phyloP scores from a whole-genome alignment of 2,888 invertebrate genomes.

The Chrysolina americana region DNA sequence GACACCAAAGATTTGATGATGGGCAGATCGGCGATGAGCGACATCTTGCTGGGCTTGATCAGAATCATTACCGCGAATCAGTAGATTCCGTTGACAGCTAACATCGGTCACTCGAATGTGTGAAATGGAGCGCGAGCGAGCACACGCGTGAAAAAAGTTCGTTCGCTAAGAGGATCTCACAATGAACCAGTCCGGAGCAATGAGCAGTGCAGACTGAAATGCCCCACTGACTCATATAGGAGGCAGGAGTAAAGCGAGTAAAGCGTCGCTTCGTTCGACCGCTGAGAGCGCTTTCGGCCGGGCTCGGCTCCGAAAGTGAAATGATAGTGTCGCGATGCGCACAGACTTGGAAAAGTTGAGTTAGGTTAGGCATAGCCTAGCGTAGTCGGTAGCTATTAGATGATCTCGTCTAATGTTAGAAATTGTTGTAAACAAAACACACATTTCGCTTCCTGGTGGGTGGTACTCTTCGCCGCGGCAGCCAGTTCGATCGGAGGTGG shows the following conservation, averaged over 20 bases:
- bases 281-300: slow-evolving; percentile 68
- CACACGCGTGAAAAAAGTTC: slow-evolving; percentile 29
- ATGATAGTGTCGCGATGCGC: slow-evolving; percentile 55
- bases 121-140: slow-evolving; percentile 1
- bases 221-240: slow-evolving; percentile 78
- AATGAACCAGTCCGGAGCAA: slow-evolving; percentile 46
- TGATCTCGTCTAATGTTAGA: slow-evolving; percentile 56
- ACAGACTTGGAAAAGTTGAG: slow-evolving; percentile 60
- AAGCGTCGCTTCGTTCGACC: slow-evolving; percentile 73
- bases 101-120: slow-evolving; percentile 45
- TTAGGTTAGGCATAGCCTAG: slow-evolving; percentile 65
- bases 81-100: slow-evolving; percentile 19
- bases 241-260: slow-evolving; percentile 66
- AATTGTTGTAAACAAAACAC: slow-evolving; percentile 60
- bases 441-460: slow-evolving; percentile 58
- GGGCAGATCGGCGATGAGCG: slow-evolving; percentile 55
- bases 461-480: slow-evolving; percentile 41
- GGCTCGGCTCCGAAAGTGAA: slow-evolving; percentile 56
- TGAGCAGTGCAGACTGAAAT: slow-evolving; percentile 57
- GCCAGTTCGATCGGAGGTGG: slow-evolving; percentile 5
- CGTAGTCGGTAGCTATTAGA: slow-evolving; percentile 48
- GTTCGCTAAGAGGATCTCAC: slow-evolving; percentile 42
- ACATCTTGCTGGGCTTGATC: slow-evolving; percentile 58
- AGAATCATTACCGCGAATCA: slow-evolving; percentile 53
- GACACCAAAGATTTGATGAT: slow-evolving; percentile 51